Evolutionary conservation across 2,797 vertebrate species (phyloP).

Genomic region (Limosa lapponica): DNA sequence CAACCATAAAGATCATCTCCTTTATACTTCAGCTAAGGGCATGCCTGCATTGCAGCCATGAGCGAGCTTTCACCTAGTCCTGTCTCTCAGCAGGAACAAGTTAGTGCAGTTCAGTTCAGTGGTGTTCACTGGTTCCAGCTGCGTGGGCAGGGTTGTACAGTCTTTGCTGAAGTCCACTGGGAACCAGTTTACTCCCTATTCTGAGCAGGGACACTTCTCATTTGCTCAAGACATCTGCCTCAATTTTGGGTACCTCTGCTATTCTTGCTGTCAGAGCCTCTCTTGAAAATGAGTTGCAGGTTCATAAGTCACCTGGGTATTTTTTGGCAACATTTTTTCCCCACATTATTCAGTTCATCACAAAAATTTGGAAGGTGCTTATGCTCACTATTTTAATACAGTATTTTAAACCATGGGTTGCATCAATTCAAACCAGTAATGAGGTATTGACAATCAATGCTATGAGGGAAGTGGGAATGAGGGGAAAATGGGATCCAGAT

Average conservation of each 20-base stretch:
- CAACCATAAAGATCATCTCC: background rate
- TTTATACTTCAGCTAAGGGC: background rate
- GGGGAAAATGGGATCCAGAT: conserved; percentile 13
- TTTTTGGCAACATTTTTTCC: background rate
- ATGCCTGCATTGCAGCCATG: background rate
- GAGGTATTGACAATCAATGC: background rate
- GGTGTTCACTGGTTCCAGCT: background rate
- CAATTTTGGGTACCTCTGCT: background rate
- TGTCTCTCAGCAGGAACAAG: background rate
- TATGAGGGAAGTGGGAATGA: background rate
- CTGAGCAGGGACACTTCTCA: background rate
- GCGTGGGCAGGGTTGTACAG: fast-evolving
- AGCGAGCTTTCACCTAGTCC: background rate
- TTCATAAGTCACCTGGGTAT: background rate
- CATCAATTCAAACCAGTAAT: background rate
- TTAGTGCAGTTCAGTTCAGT: background rate
- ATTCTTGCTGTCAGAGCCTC: background rate
- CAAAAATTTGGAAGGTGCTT: background rate
- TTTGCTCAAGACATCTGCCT: background rate
- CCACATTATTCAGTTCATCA: background rate
- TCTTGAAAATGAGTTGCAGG: background rate
- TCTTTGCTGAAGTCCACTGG: background rate
- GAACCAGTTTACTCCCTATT: background rate
- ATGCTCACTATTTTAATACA: background rate
- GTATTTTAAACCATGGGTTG: background rate